Conservation (phyloP, 2,888 invertebrate species). For the Heliconius aoede region DNA sequence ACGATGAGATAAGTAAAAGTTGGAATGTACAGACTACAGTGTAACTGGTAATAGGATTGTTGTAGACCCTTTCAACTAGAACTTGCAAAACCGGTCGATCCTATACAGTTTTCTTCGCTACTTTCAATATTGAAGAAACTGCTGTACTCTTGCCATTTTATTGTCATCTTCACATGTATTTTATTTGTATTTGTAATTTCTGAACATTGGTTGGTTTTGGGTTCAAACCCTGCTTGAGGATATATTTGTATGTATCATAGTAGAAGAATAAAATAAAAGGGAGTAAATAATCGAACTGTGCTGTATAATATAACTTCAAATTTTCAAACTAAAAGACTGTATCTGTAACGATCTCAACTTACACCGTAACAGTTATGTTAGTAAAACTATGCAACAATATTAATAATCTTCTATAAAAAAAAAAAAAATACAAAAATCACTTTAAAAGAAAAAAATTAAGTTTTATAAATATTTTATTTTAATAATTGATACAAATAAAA, state of each 20-base stretch:
- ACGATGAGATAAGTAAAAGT: constrained; percentile 6
- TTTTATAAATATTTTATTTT: background rate
- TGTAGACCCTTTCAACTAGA: constrained; percentile 22
- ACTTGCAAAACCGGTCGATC: constrained; percentile 20
- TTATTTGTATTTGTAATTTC: too few species aligned
- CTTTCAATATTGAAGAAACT: background rate
- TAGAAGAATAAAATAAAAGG: too few species aligned
- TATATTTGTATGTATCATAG: too few species aligned
- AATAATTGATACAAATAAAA: background rate
- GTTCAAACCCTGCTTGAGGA: too few species aligned
- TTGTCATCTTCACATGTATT: background rate
- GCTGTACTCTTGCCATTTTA: background rate
- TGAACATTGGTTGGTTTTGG: too few species aligned
- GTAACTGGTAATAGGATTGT: constrained; percentile 10
- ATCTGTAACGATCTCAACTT: too few species aligned
- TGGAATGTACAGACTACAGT: background rate
- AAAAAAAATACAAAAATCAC: background rate
- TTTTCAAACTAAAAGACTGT: too few species aligned
- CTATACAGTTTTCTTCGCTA: constrained; percentile 13
- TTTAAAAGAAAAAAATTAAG: background rate
- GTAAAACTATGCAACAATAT: too few species aligned
- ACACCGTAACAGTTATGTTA: too few species aligned
- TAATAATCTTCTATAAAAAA: too few species aligned
- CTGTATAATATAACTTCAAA: too few species aligned
- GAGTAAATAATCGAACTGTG: too few species aligned